These are phyloP conservation scores for Acanthosepion esculentum DNA, from an alignment of 2,888 invertebrate genomes.

Conservation along the genomic window DNA sequence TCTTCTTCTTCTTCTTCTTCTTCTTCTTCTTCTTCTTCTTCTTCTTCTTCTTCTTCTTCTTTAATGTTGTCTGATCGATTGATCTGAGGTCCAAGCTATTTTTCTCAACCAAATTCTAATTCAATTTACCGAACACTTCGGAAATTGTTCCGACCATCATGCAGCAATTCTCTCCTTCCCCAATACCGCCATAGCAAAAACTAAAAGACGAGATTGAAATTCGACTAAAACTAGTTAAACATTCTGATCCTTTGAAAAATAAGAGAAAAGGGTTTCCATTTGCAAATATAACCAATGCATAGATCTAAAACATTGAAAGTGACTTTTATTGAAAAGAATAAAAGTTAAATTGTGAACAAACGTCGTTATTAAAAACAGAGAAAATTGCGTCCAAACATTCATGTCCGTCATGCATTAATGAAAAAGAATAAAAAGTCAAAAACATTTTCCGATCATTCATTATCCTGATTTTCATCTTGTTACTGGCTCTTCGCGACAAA, in stretches of 20 bases:
- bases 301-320: neutral
- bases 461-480: too few species aligned
- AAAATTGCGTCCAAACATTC: too few species aligned
- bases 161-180: neutral
- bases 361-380: too few species aligned
- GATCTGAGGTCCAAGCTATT: neutral
- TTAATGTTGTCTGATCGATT: neutral
- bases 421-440: too few species aligned
- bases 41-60: neutral
- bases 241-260: too few species aligned
- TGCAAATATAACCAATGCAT: neutral
- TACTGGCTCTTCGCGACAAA: too few species aligned
- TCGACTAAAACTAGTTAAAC: neutral
- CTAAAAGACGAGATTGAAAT: neutral
- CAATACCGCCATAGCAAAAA: neutral
- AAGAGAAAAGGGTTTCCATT: too few species aligned
- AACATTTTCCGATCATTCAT: too few species aligned
- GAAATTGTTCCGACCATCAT: neutral
- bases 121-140: neutral
- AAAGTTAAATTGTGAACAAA: too few species aligned
- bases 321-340: too few species aligned
- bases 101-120: neutral
- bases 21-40: neutral
- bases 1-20: neutral
- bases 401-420: too few species aligned